phyloP scores from a whole-genome alignment of 2,113 vertebrate species.

The Uria lomvia region DNA sequence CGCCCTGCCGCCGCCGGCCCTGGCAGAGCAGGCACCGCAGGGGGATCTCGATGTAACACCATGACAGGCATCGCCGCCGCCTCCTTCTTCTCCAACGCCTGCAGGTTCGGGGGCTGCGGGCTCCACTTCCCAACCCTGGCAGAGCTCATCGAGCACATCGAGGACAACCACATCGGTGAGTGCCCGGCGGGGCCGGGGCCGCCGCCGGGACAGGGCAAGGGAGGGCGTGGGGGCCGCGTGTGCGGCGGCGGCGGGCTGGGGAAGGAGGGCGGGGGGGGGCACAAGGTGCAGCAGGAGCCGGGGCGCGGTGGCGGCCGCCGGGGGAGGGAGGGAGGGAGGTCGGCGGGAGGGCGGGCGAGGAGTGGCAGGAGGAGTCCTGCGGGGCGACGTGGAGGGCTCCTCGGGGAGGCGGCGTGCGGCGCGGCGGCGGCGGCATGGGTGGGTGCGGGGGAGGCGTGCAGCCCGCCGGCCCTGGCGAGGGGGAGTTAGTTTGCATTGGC shows the following conservation, averaged over 20 bases:
- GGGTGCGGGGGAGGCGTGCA: conserved; percentile 9
- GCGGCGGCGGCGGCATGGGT: conserved; percentile 4
- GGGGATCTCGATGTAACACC: conserved; percentile 83
- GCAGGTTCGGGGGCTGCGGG: conserved; percentile 91
- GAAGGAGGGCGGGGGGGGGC: not conserved
- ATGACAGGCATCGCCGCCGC: conserved; percentile 96
- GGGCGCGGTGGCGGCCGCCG: not conserved
- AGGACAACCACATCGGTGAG: conserved; percentile 94
- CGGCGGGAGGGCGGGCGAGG: not conserved
- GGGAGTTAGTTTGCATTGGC: conserved; percentile 43
- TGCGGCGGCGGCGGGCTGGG: not conserved
- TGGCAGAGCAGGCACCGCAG: conserved; percentile 65
- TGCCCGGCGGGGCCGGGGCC: not conserved
- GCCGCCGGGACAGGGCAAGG: not conserved
- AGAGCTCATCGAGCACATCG: conserved; percentile 95
- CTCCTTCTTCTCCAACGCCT: conserved; percentile 95
- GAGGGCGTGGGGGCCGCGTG: not conserved
- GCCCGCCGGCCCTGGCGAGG: conserved; percentile 8
- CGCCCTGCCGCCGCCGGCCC: conserved; percentile 29
- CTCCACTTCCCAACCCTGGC: conserved; percentile 89
- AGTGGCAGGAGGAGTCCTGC: not conserved
- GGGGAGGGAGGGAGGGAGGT: not conserved
- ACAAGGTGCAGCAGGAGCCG: not conserved
- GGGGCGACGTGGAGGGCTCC: not conserved
- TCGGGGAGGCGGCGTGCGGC: conserved; percentile 19